Evolutionary conservation across 2,113 vertebrate species (phyloP).

Genomic region (Xerus inauris): DNA sequence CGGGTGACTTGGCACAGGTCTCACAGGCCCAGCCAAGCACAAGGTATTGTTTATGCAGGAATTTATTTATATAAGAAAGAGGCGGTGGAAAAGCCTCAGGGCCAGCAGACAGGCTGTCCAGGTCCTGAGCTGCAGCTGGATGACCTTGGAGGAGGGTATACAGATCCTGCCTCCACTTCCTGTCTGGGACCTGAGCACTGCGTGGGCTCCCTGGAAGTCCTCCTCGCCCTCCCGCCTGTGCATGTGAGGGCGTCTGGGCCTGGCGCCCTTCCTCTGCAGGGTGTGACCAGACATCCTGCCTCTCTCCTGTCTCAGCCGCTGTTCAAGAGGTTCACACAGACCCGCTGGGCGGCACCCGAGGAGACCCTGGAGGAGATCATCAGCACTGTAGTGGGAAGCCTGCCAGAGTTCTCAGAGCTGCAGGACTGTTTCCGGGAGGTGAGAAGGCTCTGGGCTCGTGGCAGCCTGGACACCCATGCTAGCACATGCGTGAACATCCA

Average conservation of each 20-base stretch:
- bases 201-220: not conserved
- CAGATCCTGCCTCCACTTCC: not conserved
- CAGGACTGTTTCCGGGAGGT: constrained; percentile 84
- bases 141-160: not conserved
- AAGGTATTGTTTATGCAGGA: constrained; percentile 46
- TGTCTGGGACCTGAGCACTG: not conserved
- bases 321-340: constrained; percentile 88
- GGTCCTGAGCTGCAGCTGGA: not conserved
- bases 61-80: constrained; percentile 51
- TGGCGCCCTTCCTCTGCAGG: not conserved
- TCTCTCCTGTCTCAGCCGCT: constrained; percentile 78
- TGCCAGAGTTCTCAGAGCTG: constrained; percentile 84
- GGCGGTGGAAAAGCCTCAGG: not conserved
- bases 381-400: constrained; percentile 70
- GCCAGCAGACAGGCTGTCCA: not conserved
- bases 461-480: no score
- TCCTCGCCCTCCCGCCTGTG: not conserved
- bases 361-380: constrained; percentile 86
- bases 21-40: not conserved
- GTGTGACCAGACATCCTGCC: not conserved
- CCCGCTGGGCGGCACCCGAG: constrained; percentile 84
- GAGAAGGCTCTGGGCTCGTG: not conserved
- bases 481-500: not conserved
- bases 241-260: not conserved
- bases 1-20: not conserved